Percentiles rank a stretch among this genome's conserved stretches.
Conservation (phyloP, 2,797 vertebrate genomes). For the Lycodopsis pacificus region DNA sequence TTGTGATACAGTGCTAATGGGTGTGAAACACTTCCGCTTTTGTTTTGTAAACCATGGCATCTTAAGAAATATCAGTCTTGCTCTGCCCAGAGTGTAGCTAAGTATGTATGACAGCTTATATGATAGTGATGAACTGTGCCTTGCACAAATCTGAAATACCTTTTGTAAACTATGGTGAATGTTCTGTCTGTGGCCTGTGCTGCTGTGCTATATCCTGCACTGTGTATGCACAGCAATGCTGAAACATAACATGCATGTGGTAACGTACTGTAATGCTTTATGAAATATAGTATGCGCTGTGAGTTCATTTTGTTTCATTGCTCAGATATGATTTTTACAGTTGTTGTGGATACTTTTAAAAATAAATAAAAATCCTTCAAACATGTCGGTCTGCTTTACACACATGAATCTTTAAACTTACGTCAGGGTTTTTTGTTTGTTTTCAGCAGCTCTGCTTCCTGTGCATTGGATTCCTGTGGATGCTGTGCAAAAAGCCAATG, state of each 20-base stretch:
- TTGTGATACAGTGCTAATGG: constrained; percentile 53
- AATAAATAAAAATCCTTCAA: constrained; percentile 56
- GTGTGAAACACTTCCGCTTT: constrained; percentile 55
- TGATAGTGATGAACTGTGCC: constrained; percentile 52
- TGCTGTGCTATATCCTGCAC: constrained; percentile 59
- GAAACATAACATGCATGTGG: constrained; percentile 75
- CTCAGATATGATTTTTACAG: constrained; percentile 80
- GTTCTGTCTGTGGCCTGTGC: constrained; percentile 59
- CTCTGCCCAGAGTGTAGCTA: constrained; percentile 48
- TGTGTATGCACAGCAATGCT: constrained; percentile 71
- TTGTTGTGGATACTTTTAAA: constrained; percentile 69
- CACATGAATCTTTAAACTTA: constrained; percentile 11
- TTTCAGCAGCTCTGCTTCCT: constrained; percentile 35
- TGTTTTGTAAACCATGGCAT: constrained; percentile 60
- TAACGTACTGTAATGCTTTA: constrained; percentile 67
- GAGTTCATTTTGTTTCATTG: constrained; percentile 63
- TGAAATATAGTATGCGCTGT: constrained; percentile 69
- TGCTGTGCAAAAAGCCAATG: constrained; percentile 30
- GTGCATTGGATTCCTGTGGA: background rate
- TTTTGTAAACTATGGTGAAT: constrained; percentile 53
- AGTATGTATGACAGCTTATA: constrained; percentile 46
- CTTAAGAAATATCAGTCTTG: constrained; percentile 66
- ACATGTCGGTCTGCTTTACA: constrained; percentile 5
- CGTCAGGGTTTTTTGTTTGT: constrained; percentile 19
- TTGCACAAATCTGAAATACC: constrained; percentile 57